A percentile compares a stretch with the other conserved stretches of the same genome.
These are phyloP conservation scores for Piezodorus guildinii DNA, from an alignment of 1,140 invertebrate genomes.

Conservation along the genomic window DNA sequence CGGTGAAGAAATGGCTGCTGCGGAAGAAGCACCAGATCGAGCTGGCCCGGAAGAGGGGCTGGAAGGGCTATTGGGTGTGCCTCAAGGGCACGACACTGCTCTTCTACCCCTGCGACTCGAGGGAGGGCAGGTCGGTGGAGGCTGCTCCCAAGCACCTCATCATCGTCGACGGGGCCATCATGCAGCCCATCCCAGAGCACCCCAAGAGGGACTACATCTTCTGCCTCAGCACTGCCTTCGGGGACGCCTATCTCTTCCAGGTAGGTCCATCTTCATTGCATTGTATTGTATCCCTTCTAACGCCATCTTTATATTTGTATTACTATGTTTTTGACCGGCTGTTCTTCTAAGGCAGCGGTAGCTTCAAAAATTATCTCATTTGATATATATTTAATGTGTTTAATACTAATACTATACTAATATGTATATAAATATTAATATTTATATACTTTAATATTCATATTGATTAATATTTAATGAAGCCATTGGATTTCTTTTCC, in stretches of 20 bases:
- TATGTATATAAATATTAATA: too few species aligned
- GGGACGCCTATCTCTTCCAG: slow-evolving; percentile 95
- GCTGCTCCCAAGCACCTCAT: slow-evolving; percentile 88
- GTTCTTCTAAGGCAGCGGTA: too few species aligned
- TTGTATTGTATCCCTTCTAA: too few species aligned
- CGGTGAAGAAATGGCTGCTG: slow-evolving; percentile 95
- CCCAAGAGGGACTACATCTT: slow-evolving; percentile 96
- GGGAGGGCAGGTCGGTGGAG: slow-evolving; percentile 79
- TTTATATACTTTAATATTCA: too few species aligned
- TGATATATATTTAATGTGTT: too few species aligned
- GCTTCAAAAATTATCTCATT: too few species aligned
- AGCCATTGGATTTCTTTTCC: too few species aligned
- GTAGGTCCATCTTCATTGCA: slow-evolving; percentile 43
- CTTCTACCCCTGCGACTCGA: slow-evolving; percentile 91
- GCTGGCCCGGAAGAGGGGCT: slow-evolving; percentile 84
- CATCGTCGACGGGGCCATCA: slow-evolving; percentile 93
- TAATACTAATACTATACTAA: too few species aligned
- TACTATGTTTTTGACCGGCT: too few species aligned
- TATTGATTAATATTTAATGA: too few species aligned
- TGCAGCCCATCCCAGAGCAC: slow-evolving; percentile 96
- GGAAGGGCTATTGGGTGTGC: slow-evolving; percentile 98
- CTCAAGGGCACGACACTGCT: slow-evolving; percentile 92
- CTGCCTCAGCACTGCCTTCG: slow-evolving; percentile 93
- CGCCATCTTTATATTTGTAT: too few species aligned
- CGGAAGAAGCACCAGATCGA: slow-evolving; percentile 95